These are phyloP conservation scores for Cyprinodon variegatus DNA, from an alignment of 2,113 vertebrate species.

Conservation along the genomic window DNA sequence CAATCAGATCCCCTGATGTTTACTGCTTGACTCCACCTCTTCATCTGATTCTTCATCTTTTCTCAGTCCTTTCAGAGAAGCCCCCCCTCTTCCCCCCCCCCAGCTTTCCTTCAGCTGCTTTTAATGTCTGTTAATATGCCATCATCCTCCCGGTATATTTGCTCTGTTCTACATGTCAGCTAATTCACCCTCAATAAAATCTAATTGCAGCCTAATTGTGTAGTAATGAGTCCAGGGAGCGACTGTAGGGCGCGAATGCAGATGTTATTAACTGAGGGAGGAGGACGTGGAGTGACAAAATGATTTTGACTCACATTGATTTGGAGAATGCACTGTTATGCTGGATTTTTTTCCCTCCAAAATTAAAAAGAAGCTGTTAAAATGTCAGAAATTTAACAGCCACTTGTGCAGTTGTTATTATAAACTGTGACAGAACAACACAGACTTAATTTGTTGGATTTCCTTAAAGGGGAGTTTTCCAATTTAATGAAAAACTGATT, in stretches of 20 bases:
- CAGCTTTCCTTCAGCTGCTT: conserved; percentile 6
- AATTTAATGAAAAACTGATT: too few relatives aligned
- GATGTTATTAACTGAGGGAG: conserved; percentile 45
- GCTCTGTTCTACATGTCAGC: conserved; percentile 66
- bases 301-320: conserved; percentile 1
- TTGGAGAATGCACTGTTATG: conserved; percentile 10
- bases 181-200: conserved; percentile 78
- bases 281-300: conserved; percentile 26
- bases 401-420: neutral
- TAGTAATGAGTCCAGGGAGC: conserved; percentile 76
- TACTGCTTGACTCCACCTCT: conserved; percentile 26
- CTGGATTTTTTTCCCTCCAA: neutral
- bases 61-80: conserved; percentile 8
- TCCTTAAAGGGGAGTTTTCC: too few relatives aligned
- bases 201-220: conserved; percentile 76
- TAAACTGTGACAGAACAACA: too few relatives aligned
- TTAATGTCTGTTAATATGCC: conserved; percentile 31
- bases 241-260: conserved; percentile 39
- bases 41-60: conserved; percentile 5
- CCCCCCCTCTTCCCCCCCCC: conserved; percentile 1
- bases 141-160: conserved; percentile 60
- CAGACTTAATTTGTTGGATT: too few relatives aligned
- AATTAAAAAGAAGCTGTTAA: neutral
- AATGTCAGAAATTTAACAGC: neutral
- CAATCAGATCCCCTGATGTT: conserved; percentile 26